Evolutionary conservation across 2,797 vertebrate genomes (phyloP).

Genomic region (Scolopax rusticola): DNA sequence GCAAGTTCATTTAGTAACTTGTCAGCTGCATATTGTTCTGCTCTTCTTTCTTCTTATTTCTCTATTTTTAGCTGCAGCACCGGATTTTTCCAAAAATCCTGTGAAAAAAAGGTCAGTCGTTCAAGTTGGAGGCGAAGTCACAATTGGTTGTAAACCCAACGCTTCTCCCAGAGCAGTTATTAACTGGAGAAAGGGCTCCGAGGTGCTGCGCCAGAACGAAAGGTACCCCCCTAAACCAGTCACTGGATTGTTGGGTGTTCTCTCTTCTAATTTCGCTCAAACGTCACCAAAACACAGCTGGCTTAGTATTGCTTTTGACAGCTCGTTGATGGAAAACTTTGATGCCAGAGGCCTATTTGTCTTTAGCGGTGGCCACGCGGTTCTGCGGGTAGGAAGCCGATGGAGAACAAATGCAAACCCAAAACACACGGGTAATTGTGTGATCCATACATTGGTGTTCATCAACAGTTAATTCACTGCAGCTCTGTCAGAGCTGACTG

Average conservation of each 20-base stretch:
- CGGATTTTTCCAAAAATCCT: conserved; percentile 86
- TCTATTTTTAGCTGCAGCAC: conserved; percentile 82
- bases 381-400: background rate
- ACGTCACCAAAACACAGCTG: background rate
- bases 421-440: fast-evolving
- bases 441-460: fast-evolving
- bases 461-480: background rate
- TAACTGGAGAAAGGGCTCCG: conserved; percentile 84
- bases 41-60: background rate
- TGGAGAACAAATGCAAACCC: background rate
- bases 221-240: conserved; percentile 73
- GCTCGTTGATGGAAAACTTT: background rate
- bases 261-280: background rate
- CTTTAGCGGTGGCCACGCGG: background rate
- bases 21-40: background rate
- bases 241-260: fast-evolving
- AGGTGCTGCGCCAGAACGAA: conserved; percentile 77
- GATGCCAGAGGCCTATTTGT: background rate
- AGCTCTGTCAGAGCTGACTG: background rate
- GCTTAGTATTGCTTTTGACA: background rate
- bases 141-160: conserved; percentile 83
- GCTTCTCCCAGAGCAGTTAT: conserved; percentile 86
- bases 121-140: conserved; percentile 85
- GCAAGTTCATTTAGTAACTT: background rate
- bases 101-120: conserved; percentile 85